These are phyloP conservation scores for Cremastinae sp. DNA, from an alignment of 2,888 invertebrate genomes.

Conservation along the genomic window DNA sequence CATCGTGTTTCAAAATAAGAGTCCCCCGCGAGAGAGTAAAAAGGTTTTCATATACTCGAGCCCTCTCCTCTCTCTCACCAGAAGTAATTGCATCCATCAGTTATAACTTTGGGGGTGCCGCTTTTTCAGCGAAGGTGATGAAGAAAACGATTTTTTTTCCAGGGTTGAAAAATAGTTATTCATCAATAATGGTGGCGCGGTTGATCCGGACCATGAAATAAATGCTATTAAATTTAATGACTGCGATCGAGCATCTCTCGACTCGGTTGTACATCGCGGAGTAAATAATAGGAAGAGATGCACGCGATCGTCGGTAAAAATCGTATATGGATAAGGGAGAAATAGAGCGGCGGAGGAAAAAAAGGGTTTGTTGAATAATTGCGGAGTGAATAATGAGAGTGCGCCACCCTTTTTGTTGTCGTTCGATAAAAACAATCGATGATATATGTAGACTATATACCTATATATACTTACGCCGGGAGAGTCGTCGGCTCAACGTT, in stretches of 20 bases:
- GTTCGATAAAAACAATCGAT: constrained; percentile 31
- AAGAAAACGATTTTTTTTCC: constrained; percentile 46
- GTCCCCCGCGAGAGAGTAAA: no score
- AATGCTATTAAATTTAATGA: constrained; percentile 63
- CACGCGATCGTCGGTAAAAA: background rate
- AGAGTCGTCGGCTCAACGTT: background rate
- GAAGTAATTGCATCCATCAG: constrained; percentile 66
- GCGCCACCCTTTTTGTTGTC: constrained; percentile 31
- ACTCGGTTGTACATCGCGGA: constrained; percentile 33
- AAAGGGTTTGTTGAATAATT: constrained; percentile 41
- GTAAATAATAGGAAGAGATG: constrained; percentile 48
- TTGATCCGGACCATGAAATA: constrained; percentile 40
- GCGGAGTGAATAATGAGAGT: constrained; percentile 33
- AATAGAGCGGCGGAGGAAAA: constrained; percentile 23
- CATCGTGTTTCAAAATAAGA: no score
- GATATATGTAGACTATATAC: no score
- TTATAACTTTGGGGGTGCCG: constrained; percentile 54
- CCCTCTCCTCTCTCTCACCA: constrained; percentile 26
- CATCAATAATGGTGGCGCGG: constrained; percentile 47
- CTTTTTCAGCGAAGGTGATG: constrained; percentile 19
- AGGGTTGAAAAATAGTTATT: constrained; percentile 41
- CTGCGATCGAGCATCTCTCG: constrained; percentile 57
- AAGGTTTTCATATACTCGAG: no score
- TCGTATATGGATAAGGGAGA: constrained; percentile 4
- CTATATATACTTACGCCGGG: no score